Percentiles rank a stretch among this genome's conserved stretches.
Conservation (phyloP, 1,140 invertebrate species). For the Caenorhabditis inopinata region DNA sequence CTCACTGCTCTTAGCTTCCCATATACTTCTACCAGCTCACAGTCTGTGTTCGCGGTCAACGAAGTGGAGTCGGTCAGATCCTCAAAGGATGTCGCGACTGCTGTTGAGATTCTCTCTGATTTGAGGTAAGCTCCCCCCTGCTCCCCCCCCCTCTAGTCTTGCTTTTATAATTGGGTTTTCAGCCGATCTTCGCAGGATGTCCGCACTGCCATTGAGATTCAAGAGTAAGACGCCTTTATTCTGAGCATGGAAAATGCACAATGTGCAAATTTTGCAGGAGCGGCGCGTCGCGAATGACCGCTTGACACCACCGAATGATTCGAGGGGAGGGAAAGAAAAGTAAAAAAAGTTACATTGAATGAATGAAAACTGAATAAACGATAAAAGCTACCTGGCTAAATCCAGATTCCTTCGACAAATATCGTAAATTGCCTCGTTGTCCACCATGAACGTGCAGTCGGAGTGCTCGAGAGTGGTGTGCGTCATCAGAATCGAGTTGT, state of each 20-base stretch:
- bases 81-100: conserved; percentile 1
- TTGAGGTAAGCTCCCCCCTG: not conserved
- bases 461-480: conserved; percentile 71
- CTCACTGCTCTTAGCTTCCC: not conserved
- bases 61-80: not conserved
- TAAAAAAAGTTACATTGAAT: too few species aligned
- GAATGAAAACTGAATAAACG: conserved; percentile 1
- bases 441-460: conserved; percentile 67
- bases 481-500: conserved; percentile 69
- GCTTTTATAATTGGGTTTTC: not conserved
- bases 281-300: not conserved
- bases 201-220: not conserved
- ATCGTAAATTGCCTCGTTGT: conserved; percentile 87
- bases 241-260: too few species aligned
- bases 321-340: too few species aligned
- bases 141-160: not conserved
- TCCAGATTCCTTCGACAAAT: conserved; percentile 85
- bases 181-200: conserved; percentile 15
- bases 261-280: not conserved
- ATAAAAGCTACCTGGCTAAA: conserved; percentile 71
- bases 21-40: not conserved
- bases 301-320: not conserved
- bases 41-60: not conserved
- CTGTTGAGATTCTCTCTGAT: not conserved
- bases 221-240: too few species aligned